These are phyloP conservation scores for Bradypodion ventrale DNA, from an alignment of 2,797 vertebrate genomes.

Conservation along the genomic window DNA sequence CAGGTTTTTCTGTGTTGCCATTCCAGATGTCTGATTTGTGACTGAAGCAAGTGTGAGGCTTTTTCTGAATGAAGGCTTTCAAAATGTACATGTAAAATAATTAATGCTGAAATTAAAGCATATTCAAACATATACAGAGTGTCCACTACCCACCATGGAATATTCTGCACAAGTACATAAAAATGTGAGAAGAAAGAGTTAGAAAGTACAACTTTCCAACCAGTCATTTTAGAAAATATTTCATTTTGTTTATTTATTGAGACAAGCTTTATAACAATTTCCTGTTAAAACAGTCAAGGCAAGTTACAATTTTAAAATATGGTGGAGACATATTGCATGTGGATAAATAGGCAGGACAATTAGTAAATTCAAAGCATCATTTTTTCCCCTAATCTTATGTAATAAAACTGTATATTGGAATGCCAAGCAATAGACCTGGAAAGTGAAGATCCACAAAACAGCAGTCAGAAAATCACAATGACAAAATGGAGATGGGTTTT, in stretches of 20 bases:
- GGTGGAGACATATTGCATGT: neutral
- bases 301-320: neutral
- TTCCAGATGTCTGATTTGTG: no score
- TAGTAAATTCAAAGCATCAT: neutral
- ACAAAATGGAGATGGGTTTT: neutral
- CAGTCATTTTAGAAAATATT: neutral
- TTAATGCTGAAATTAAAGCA: neutral
- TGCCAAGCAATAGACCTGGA: neutral
- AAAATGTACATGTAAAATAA: neutral
- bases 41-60: neutral
- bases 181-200: no score
- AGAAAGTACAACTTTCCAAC: no score
- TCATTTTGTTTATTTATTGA: neutral
- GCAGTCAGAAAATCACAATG: neutral
- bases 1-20: no score
- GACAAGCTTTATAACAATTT: neutral
- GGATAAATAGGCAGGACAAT: neutral
- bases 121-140: neutral
- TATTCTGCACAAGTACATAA: neutral
- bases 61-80: neutral
- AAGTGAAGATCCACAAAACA: neutral
- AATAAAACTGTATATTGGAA: neutral
- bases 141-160: neutral
- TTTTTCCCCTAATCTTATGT: neutral
- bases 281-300: neutral